Conservation (phyloP, 2,888 invertebrate genomes). For the Perithous albicinctus region DNA sequence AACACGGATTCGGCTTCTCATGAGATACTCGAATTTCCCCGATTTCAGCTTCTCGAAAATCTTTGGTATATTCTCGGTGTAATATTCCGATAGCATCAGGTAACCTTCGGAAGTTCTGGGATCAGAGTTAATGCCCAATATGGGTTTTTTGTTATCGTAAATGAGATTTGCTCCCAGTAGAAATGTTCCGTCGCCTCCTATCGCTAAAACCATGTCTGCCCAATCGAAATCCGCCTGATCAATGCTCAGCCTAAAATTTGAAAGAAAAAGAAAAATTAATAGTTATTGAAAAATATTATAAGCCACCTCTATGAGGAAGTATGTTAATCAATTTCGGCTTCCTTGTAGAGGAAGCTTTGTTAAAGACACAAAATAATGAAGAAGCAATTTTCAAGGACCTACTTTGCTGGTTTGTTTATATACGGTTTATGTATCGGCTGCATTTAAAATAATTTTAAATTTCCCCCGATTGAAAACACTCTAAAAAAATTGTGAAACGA, state of each 20-base stretch:
- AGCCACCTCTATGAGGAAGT: no score
- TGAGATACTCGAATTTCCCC: conserved; percentile 94
- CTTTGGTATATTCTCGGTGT: conserved; percentile 91
- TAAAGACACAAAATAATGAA: no score
- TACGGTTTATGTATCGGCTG: no score
- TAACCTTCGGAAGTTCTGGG: conserved; percentile 97
- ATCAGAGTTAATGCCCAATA: conserved; percentile 98
- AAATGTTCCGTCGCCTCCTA: conserved; percentile 99
- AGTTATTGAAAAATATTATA: no score
- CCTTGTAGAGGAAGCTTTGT: no score
- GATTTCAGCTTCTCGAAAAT: conserved; percentile 92
- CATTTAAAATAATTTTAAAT: no score
- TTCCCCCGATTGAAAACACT: no score
- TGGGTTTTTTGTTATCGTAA: conserved; percentile 91
- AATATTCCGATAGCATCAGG: conserved; percentile 94
- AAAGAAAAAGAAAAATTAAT: conserved; percentile 8
- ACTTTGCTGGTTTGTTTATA: no score
- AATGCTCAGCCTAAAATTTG: conserved; percentile 87
- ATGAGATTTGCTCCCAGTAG: conserved; percentile 96
- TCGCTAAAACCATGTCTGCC: conserved; percentile 95
- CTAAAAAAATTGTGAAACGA: no score
- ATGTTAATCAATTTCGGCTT: no score
- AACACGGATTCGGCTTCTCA: conserved; percentile 95
- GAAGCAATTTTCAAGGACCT: no score
- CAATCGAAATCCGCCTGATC: conserved; percentile 91